These are phyloP conservation scores for Naja naja DNA, from an alignment of 2,113 vertebrate species.

Conservation along the genomic window DNA sequence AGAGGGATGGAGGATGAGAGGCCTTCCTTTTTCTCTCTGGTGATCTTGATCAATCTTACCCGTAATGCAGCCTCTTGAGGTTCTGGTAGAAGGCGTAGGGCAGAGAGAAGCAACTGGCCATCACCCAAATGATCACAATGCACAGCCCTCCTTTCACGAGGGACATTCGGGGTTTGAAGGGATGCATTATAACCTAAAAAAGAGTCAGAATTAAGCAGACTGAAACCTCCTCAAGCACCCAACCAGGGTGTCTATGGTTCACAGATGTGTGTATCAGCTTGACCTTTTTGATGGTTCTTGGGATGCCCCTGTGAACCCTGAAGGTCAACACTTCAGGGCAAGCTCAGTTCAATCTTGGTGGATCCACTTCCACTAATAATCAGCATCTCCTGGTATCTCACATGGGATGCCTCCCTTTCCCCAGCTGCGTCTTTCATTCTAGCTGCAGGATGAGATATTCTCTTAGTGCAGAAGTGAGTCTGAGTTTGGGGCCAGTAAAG, in stretches of 20 bases:
- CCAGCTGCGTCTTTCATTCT: background rate
- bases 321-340: background rate
- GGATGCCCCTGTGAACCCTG: background rate
- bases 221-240: accelerated
- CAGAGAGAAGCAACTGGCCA: constrained; percentile 78
- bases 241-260: background rate
- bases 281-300: background rate
- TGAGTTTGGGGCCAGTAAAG: background rate
- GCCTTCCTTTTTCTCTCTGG: background rate
- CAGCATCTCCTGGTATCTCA: background rate
- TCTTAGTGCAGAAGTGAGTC: background rate
- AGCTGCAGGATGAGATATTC: background rate
- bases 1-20: background rate
- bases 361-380: background rate
- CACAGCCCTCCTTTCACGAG: constrained; percentile 71
- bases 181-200: constrained; percentile 75
- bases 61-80: constrained; percentile 68
- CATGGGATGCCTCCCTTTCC: background rate
- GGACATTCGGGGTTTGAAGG: constrained; percentile 75
- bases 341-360: background rate
- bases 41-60: constrained; percentile 60
- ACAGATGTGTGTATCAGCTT: background rate
- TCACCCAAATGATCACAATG: constrained; percentile 75
- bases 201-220: background rate
- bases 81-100: constrained; percentile 80